Evolutionary conservation across 2,888 invertebrate species (phyloP).

Genomic region (Ceriagrion tenellum): DNA sequence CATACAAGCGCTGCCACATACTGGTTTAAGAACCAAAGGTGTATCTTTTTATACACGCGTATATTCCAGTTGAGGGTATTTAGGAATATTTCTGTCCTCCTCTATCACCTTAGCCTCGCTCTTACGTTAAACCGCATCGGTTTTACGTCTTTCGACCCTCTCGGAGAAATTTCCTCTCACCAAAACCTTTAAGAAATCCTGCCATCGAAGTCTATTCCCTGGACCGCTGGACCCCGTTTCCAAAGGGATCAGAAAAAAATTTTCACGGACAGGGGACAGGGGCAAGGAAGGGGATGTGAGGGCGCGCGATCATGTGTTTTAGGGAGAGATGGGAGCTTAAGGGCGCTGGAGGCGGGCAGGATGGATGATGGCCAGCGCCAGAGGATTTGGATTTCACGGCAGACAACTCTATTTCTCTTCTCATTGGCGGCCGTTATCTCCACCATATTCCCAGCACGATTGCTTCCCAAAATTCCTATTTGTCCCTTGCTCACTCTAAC

Average conservation of each 20-base stretch:
- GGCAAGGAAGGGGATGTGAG: background rate
- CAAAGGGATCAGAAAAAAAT: background rate
- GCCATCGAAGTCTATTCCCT: background rate
- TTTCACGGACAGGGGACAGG: background rate
- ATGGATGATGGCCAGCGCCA: background rate
- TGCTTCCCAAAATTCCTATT: conserved; percentile 2
- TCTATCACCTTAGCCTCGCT: too few relatives aligned
- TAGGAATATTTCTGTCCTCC: too few relatives aligned
- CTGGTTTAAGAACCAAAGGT: too few relatives aligned
- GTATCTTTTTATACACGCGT: too few relatives aligned
- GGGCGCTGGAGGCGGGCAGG: background rate
- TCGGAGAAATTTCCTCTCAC: background rate
- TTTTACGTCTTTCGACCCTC: background rate
- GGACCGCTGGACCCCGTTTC: background rate
- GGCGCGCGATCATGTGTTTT: background rate
- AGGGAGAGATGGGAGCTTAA: background rate
- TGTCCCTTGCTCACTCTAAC: background rate
- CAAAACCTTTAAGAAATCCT: background rate
- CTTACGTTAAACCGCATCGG: background rate
- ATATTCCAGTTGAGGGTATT: too few relatives aligned
- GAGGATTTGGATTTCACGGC: conserved; percentile 6
- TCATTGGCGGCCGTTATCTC: background rate
- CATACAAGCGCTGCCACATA: too few relatives aligned
- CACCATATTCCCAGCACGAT: background rate
- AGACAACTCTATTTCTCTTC: conserved; percentile 1